Conservation (phyloP, 2,113 vertebrate genomes). For the Mus pahari region DNA sequence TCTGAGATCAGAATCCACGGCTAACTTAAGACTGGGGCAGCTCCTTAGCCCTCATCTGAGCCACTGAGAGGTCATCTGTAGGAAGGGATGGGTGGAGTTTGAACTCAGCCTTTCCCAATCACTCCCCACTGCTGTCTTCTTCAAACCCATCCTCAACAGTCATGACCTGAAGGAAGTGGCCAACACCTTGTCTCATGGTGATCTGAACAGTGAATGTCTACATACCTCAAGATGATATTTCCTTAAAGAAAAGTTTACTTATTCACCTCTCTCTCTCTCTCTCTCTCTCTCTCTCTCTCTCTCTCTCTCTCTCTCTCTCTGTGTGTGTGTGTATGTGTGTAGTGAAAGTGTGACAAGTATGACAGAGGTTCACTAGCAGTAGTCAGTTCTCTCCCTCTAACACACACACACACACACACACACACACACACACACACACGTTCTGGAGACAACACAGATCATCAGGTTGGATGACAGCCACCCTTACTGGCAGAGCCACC, state of each 20-base stretch:
- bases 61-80: background rate
- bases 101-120: background rate
- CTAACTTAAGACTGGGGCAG: background rate
- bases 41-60: background rate
- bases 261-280: no score
- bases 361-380: background rate
- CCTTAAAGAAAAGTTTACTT: background rate
- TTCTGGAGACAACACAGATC: background rate
- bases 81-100: background rate
- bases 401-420: no score
- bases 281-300: no score
- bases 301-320: background rate
- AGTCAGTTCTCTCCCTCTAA: background rate
- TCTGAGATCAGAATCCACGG: background rate
- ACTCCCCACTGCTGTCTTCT: background rate
- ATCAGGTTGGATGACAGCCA: background rate
- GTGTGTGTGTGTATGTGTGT: background rate
- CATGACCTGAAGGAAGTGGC: background rate
- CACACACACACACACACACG: background rate
- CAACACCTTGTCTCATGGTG: background rate
- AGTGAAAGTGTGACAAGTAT: fast-evolving
- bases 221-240: background rate
- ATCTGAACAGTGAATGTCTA: background rate
- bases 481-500: background rate
- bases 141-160: background rate